phyloP scores from a whole-genome alignment of 2,113 vertebrate species.

The Thinocorus orbignyianus region DNA sequence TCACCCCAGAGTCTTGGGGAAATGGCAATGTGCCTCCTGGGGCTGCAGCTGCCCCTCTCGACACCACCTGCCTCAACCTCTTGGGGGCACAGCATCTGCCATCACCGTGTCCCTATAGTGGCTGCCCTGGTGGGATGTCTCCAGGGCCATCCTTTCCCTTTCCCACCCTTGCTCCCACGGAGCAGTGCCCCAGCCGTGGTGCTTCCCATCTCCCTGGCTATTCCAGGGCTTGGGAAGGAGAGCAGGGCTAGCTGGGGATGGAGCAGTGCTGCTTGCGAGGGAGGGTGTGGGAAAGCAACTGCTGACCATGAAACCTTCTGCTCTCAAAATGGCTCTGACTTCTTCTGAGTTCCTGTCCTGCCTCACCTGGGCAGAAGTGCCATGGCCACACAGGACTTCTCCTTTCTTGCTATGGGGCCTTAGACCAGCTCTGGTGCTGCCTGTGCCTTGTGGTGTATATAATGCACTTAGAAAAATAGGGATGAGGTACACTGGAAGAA shows the following conservation, averaged over 20 bases:
- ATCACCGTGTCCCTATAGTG: background rate
- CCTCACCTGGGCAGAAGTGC: background rate
- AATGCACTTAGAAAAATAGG: background rate
- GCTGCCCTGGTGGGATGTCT: background rate
- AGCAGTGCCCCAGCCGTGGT: background rate
- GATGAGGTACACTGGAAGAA: background rate
- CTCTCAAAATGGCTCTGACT: background rate
- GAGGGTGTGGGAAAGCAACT: rapidly evolving
- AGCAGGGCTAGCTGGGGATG: background rate
- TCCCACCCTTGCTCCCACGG: rapidly evolving
- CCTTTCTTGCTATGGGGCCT: background rate
- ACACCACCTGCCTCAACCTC: background rate
- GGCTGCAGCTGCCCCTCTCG: background rate
- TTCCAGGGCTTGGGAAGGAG: background rate
- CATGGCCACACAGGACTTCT: rapidly evolving
- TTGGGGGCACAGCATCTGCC: background rate
- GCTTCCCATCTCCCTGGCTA: rapidly evolving
- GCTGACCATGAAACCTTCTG: background rate
- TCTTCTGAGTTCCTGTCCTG: background rate
- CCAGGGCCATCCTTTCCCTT: background rate
- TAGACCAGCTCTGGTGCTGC: background rate
- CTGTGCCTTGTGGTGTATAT: rapidly evolving
- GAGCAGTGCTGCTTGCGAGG: background rate
- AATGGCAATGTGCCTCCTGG: rapidly evolving
- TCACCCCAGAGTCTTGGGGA: background rate